Evolutionary conservation across 53 echinoderm and acorn worm genomes (phyloP), one percentile per base, ranked within the genome.

Genomic region (Echinometra lucunter): DNA sequence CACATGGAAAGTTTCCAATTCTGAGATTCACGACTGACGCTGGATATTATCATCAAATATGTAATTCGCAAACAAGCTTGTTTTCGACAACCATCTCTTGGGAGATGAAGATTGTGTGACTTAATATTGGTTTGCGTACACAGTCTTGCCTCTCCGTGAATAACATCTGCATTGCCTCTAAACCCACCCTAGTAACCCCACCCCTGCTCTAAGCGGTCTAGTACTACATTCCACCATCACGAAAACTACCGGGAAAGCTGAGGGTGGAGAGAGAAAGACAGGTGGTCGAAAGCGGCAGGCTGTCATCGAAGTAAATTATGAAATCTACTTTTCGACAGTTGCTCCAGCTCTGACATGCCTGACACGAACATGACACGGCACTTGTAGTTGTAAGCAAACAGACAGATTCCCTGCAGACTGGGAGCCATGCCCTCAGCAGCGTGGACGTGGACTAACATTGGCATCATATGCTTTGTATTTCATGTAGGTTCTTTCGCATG

Each of bases 351-450:
- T 85, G 85, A 85, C 49, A 47, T 4, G 85, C 40, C 13, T 85
- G 85, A 85, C 85, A 47, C 28, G 85, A 85, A 85, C 85, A 49
- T 49, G 85, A 85, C 85, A 85, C 85, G 45, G 85, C 85, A 85
- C 85, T 49, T 85, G 85, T 49, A 49, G 28, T 49, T 85, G 85
- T 49, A 49, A 49, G 85, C 85, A 85, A 85, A 85, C 30, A 85
- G 45, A 85, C 45, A 47, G 85, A 45, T 49, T 85, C 85, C 49
- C 85, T 47, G 11, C 49, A 37, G 85, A n/a, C 23, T 78, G 85
- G n/a, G n/a, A 85, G 85, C 85, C 85, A 85, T 47, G 47, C 85
- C 85, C 30, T 47, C 85, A 85, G 25, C 85, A n/a, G 53, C 13
- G 27, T 37, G 13, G 45, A 85, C 27, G 85, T 49, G 8, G n/a